Conservation (phyloP, 1,140 invertebrate species). For the Palaemon carinicauda region DNA sequence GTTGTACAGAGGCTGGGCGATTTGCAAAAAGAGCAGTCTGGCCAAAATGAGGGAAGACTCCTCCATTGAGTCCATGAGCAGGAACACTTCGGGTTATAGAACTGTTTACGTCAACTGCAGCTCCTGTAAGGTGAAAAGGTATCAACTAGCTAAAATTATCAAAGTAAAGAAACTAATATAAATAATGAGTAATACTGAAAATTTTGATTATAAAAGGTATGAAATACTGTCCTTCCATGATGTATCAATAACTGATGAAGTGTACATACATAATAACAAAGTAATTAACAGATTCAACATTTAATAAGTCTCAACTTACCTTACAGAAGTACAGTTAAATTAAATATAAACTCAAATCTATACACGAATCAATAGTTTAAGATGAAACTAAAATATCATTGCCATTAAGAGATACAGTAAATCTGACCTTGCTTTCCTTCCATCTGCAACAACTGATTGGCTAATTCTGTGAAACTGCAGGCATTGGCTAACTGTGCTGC, state of each 20-base stretch:
- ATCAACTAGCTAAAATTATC: neutral
- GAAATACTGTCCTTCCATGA: no score
- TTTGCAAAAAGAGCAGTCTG: conserved; percentile 13
- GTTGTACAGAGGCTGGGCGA: no score
- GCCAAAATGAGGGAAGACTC: conserved; percentile 34
- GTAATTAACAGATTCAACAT: no score
- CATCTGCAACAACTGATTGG: conserved; percentile 13
- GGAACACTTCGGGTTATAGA: conserved; percentile 33
- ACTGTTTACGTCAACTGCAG: neutral
- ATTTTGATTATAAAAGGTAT: no score
- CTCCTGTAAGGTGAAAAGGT: neutral
- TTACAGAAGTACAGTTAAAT: no score
- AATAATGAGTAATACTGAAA: no score
- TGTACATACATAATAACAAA: no score
- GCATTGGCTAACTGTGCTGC: conserved; percentile 35
- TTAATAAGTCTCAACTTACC: no score
- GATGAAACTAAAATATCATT: neutral
- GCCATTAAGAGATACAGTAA: neutral
- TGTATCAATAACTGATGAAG: no score
- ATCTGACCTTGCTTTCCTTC: conserved; percentile 28
- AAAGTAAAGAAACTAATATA: neutral
- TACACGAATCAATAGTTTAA: neutral
- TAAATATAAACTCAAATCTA: no score
- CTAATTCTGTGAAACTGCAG: conserved; percentile 27
- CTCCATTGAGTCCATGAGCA: conserved; percentile 44